Base-by-base conservation (phyloP, 2,113 vertebrate genomes). In the Tamias sibiricus region DNA sequence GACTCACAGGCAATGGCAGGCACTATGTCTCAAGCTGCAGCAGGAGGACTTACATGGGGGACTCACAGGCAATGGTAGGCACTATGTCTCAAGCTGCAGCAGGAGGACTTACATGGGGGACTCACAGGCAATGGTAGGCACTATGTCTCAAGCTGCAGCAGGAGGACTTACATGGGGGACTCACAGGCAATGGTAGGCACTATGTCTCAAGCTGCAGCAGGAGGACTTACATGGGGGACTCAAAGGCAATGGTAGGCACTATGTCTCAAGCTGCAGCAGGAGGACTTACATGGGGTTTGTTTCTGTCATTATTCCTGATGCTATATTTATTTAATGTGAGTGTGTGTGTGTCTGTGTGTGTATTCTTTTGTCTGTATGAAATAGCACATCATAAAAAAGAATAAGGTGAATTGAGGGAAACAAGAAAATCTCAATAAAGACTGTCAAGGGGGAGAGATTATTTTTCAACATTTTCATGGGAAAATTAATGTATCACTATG, bases 401-500 rank as follows among this genome's bases (percentile, higher is more conserved):
- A 80, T 13, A 57, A 85, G 79, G 47, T 42, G 12, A 77, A 90
- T 30, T 17, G 9, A 64, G 17, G 22, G 81, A 95, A 95, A 87
- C 10, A 49, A 84, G 4, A 85, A 86, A 66, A 87, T 59, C 35
- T 82, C 59, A 66, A 28, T 82, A 66, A 68, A 85, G 32, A 80
- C 32, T 75, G 79, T 84, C 76, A 77, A 77, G n/a, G 4, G 44
- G 79, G 28, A 54, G 19, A 71, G 3, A 84, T 59, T 35, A 68
- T 37, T 83, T 92, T 87, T 66, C 22, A 90, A 87, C 35, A 35
- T 57, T 37, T 82, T n/a, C 37, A 66, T 5, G 17, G 13, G 28
- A 69, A 92, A 93, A 79, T 40, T 77, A 90, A 74, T 16, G 30
- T 49, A 95, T 91, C 44, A 59, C 54, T 83, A 37, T 66, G 2